Conservation (phyloP, 2,113 vertebrate genomes). For the Brienomyrus brachyistius region DNA sequence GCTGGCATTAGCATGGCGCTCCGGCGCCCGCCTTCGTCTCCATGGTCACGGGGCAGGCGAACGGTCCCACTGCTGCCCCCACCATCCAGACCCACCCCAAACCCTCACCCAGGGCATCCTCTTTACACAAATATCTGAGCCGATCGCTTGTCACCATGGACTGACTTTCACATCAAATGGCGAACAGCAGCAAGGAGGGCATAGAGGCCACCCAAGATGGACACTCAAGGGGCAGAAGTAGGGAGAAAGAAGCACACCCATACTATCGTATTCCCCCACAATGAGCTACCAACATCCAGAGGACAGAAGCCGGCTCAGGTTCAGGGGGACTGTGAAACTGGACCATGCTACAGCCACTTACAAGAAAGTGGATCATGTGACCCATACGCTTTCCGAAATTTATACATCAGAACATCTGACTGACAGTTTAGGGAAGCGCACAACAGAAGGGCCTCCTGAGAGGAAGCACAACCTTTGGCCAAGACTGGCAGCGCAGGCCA, state of each 20-base stretch:
- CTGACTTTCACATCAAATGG: constrained; percentile 12
- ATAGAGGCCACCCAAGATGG: background rate
- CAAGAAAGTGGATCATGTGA: background rate
- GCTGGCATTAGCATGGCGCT: background rate
- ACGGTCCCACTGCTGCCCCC: background rate
- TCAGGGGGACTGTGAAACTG: background rate
- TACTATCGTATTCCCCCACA: background rate
- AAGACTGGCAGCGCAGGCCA: background rate
- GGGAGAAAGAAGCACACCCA: background rate
- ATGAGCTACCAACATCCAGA: background rate
- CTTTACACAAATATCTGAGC: background rate
- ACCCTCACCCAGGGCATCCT: background rate
- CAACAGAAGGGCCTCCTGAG: background rate
- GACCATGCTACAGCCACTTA: background rate
- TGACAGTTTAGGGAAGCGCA: background rate
- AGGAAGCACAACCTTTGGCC: background rate
- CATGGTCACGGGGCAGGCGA: background rate
- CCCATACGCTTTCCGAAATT: background rate
- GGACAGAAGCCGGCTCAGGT: background rate
- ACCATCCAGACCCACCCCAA: background rate
- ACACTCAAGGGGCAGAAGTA: background rate
- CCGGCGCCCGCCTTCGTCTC: background rate
- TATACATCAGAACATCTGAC: background rate
- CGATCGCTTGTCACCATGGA: background rate
- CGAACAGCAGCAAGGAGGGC: background rate